Conservation (phyloP, 2,888 invertebrate species). For the Apamea monoglypha region DNA sequence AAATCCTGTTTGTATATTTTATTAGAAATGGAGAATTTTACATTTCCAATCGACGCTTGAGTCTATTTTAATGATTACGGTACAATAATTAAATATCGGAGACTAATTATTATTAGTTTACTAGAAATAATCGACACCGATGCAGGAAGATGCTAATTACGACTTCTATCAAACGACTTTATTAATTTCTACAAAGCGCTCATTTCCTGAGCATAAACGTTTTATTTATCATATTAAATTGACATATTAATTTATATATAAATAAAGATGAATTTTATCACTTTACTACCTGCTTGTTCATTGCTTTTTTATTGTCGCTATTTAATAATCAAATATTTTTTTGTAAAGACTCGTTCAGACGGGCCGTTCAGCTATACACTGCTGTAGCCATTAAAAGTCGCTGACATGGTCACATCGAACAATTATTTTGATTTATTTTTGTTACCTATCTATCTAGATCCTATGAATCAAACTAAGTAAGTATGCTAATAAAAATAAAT, state of each 20-base stretch:
- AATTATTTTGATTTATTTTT: slow-evolving; percentile 15
- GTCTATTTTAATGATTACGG: background rate
- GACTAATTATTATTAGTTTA: background rate
- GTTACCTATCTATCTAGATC: slow-evolving; percentile 7
- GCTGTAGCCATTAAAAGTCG: background rate
- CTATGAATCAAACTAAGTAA: slow-evolving; percentile 11
- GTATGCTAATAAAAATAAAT: slow-evolving; percentile 33
- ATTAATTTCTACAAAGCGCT: slow-evolving; percentile 38
- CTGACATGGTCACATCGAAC: background rate
- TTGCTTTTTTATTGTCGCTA: slow-evolving; percentile 8
- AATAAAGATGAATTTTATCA: slow-evolving; percentile 33
- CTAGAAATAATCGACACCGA: slow-evolving; percentile 1
- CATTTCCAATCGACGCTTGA: too few relatives aligned
- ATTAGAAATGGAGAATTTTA: background rate
- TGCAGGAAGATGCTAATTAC: slow-evolving; percentile 36
- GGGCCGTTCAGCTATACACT: background rate
- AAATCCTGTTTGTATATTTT: background rate
- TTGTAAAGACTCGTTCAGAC: background rate
- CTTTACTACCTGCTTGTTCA: slow-evolving; percentile 17
- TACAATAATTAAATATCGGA: background rate
- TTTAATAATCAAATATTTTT: background rate
- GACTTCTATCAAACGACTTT: slow-evolving; percentile 29
- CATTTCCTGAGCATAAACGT: slow-evolving; percentile 35
- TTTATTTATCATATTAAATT: slow-evolving; percentile 31
- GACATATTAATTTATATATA: slow-evolving; percentile 31